A percentile compares a stretch with the other conserved stretches of the same genome.
These are phyloP conservation scores for Eleutherodactylus coqui DNA, from an alignment of 2,797 vertebrate genomes.

Conservation along the genomic window DNA sequence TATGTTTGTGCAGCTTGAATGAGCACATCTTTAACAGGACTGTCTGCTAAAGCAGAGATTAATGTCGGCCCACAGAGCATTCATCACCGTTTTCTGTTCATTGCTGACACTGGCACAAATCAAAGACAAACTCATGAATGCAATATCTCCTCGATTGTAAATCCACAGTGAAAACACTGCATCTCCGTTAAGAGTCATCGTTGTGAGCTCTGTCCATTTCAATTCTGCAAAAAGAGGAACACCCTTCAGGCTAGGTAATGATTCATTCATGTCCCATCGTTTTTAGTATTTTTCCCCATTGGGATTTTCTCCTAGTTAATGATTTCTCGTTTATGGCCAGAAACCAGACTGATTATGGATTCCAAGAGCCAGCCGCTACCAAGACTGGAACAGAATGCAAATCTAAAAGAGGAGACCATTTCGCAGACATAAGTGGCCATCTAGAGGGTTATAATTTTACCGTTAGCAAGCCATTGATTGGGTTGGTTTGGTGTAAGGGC, in stretches of 20 bases:
- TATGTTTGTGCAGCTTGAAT: slow-evolving; percentile 62
- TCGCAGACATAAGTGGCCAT: slow-evolving; percentile 72
- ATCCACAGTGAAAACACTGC: slow-evolving; percentile 59
- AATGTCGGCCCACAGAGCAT: slow-evolving; percentile 57
- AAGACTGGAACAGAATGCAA: slow-evolving; percentile 78
- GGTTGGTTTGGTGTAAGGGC: slow-evolving; percentile 85
- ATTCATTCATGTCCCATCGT: slow-evolving; percentile 62
- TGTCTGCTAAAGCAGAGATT: slow-evolving; percentile 63
- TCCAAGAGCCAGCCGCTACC: slow-evolving; percentile 71
- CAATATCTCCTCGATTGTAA: slow-evolving; percentile 60
- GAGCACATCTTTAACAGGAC: slow-evolving; percentile 60
- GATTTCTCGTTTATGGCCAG: slow-evolving; percentile 60
- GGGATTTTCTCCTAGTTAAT: slow-evolving; percentile 62
- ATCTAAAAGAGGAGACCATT: slow-evolving; percentile 70
- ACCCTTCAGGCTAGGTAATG: slow-evolving; percentile 62
- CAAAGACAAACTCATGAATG: slow-evolving; percentile 63
- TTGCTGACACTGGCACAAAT: slow-evolving; percentile 63
- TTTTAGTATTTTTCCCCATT: slow-evolving; percentile 54
- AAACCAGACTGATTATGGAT: slow-evolving; percentile 70
- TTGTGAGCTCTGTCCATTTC: slow-evolving; percentile 60
- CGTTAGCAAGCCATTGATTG: slow-evolving; percentile 82
- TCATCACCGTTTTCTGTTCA: slow-evolving; percentile 62
- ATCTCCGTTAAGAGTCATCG: slow-evolving; percentile 45
- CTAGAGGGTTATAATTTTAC: slow-evolving; percentile 83
- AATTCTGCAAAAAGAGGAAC: slow-evolving; percentile 59